Evolutionary conservation across 2,113 vertebrate species (phyloP).

Genomic region (Neolamprologus caudopunctatus): DNA sequence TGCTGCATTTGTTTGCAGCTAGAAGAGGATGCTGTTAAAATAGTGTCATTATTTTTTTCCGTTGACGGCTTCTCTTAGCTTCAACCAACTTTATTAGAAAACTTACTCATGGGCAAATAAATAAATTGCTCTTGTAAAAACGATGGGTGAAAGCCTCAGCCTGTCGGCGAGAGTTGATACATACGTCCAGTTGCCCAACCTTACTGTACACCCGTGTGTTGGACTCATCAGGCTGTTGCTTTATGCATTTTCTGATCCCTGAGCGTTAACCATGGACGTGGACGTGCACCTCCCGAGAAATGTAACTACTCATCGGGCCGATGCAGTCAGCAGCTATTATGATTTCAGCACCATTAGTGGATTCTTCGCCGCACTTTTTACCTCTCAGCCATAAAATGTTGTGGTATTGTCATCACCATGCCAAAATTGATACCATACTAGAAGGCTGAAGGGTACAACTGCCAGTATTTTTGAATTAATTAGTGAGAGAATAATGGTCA

Average conservation of each 20-base stretch:
- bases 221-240: background rate
- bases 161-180: rapidly evolving
- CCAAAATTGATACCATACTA: background rate
- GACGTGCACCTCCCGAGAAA: background rate
- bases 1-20: background rate
- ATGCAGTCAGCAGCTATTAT: background rate
- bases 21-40: background rate
- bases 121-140: background rate
- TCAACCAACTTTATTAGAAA: background rate
- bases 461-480: background rate
- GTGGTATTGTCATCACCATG: background rate
- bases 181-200: background rate
- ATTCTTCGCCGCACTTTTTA: background rate
- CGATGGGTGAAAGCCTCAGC: background rate
- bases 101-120: background rate
- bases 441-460: background rate
- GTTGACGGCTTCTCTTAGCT: background rate
- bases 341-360: background rate
- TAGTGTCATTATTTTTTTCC: background rate
- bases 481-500: background rate
- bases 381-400: background rate
- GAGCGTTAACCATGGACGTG: background rate
- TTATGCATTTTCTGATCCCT: background rate
- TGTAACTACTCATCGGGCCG: background rate
- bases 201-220: background rate